Evolutionary conservation across 2,113 vertebrate species (phyloP).

Genomic region (Cynopterus brachyotis): DNA sequence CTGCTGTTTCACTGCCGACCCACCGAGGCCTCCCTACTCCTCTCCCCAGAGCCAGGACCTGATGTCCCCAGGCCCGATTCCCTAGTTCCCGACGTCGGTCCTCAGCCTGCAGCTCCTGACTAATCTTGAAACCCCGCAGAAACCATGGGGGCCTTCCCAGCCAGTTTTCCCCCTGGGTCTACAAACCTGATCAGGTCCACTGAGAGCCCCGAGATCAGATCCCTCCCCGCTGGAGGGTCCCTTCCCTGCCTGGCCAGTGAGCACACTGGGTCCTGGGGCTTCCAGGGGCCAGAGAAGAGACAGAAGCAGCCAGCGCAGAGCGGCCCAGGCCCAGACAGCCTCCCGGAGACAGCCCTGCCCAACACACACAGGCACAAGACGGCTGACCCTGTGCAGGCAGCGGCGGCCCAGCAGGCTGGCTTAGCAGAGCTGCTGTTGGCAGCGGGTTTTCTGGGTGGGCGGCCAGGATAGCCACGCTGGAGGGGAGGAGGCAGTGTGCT

Average conservation of each 20-base stretch:
- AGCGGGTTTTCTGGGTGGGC: neutral
- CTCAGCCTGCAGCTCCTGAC: neutral
- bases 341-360: neutral
- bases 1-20: fast-evolving
- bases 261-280: neutral
- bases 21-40: neutral
- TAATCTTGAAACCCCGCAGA: neutral
- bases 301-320: neutral
- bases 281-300: neutral
- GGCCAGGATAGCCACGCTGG: neutral
- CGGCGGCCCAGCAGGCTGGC: neutral
- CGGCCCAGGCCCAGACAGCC: neutral
- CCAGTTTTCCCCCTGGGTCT: neutral
- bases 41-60: neutral
- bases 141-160: neutral
- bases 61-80: neutral
- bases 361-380: neutral
- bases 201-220: neutral
- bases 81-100: neutral
- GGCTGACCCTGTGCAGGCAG: neutral
- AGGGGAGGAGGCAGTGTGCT: neutral
- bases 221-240: neutral
- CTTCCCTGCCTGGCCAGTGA: neutral
- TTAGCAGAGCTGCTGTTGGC: neutral
- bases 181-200: neutral